Percentiles rank a stretch among this genome's conserved stretches.
Evolutionary conservation across 1,140 invertebrate genomes (phyloP).

Genomic region (Pseudomyrmex flavicornis): DNA sequence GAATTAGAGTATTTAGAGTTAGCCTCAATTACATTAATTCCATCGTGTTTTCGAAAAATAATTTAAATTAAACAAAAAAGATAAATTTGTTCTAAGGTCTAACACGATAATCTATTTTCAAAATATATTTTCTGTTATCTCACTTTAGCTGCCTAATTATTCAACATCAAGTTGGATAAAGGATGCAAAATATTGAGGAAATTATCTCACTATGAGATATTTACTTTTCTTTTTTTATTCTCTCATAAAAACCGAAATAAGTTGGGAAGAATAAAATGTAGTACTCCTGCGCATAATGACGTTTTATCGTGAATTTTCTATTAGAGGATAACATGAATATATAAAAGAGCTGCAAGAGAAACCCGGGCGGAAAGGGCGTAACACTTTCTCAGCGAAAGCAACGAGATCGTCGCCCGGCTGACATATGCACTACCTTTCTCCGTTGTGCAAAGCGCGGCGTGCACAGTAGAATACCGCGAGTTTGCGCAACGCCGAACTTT

Average conservation of each 20-base stretch:
- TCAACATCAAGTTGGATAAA: not conserved
- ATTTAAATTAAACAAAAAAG: too few relatives aligned
- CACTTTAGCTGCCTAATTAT: not conserved
- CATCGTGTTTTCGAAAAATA: too few relatives aligned
- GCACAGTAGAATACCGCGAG: slow-evolving; percentile 58
- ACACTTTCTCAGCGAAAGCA: slow-evolving; percentile 20
- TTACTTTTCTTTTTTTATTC: not conserved
- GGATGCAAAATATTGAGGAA: not conserved
- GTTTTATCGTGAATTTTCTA: slow-evolving; percentile 2
- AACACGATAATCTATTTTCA: too few relatives aligned
- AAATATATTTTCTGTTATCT: not conserved
- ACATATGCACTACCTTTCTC: slow-evolving; percentile 58
- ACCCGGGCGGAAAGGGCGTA: slow-evolving; percentile 55
- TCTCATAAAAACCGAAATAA: not conserved
- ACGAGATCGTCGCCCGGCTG: slow-evolving; percentile 32
- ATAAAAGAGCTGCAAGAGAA: not conserved
- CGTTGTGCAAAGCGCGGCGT: slow-evolving; percentile 30
- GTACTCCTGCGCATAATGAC: not conserved
- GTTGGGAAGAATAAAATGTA: not conserved
- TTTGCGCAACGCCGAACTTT: slow-evolving; percentile 54
- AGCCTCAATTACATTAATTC: too few relatives aligned
- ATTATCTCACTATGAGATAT: too few relatives aligned
- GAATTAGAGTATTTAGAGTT: too few relatives aligned
- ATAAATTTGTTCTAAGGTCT: too few relatives aligned
- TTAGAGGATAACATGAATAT: not conserved